A percentile compares a stretch with the other conserved stretches of the same genome.
Evolutionary conservation across 2,888 invertebrate genomes (phyloP).

Genomic region (Mellilla xanthometata): DNA sequence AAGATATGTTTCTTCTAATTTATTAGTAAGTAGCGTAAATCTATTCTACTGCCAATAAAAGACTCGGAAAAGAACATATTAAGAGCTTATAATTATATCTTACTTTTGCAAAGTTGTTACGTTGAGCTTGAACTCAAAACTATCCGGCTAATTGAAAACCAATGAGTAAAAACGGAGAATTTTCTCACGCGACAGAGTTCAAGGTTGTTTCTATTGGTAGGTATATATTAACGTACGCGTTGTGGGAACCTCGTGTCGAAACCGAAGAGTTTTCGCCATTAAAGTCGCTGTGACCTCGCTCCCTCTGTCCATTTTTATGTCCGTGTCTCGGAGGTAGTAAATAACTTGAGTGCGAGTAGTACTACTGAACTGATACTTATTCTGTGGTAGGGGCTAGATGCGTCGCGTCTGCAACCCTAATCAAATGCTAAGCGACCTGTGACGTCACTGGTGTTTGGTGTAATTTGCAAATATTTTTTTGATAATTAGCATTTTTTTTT

Average conservation of each 20-base stretch:
- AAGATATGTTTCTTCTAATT: too few relatives aligned
- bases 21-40: too few relatives aligned
- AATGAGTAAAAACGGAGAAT: neutral
- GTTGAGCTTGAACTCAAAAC: too few relatives aligned
- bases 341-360: slow-evolving; percentile 53
- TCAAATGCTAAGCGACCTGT: too few relatives aligned
- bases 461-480: too few relatives aligned
- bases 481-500: too few relatives aligned
- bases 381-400: slow-evolving; percentile 11
- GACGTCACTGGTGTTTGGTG: too few relatives aligned
- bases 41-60: too few relatives aligned
- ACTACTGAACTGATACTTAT: slow-evolving; percentile 23
- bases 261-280: slow-evolving; percentile 64
- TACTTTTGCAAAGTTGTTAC: too few relatives aligned
- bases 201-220: slow-evolving; percentile 33
- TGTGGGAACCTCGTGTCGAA: slow-evolving; percentile 66
- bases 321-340: slow-evolving; percentile 67
- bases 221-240: slow-evolving; percentile 29
- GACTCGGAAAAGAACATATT: too few relatives aligned
- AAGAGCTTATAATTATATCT: too few relatives aligned
- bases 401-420: neutral
- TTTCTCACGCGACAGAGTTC: slow-evolving; percentile 11
- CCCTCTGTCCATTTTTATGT: slow-evolving; percentile 65
- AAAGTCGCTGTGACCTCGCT: slow-evolving; percentile 43
- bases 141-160: neutral